Conservation (phyloP, 2,797 vertebrate genomes). For the Vireo griseus region DNA sequence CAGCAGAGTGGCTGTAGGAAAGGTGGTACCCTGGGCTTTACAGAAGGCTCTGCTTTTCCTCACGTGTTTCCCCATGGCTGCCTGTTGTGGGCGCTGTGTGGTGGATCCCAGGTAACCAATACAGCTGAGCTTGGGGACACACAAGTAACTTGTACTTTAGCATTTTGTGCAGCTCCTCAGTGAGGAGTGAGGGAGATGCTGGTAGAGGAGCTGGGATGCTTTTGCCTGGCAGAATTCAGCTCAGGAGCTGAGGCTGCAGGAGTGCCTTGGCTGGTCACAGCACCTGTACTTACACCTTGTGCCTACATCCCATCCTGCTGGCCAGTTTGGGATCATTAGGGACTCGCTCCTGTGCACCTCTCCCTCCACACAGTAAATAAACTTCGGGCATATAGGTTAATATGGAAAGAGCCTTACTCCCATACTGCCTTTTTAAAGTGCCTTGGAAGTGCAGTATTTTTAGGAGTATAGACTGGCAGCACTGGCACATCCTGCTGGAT, state of each 20-base stretch:
- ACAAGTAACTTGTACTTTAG: not conserved
- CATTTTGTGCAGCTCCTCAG: not conserved
- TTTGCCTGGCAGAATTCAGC: not conserved
- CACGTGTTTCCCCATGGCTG: rapidly evolving
- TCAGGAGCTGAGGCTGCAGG: not conserved
- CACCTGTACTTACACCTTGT: not conserved
- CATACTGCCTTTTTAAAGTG: not conserved
- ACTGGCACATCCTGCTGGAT: not conserved
- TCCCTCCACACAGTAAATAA: not conserved
- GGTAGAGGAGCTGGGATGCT: not conserved
- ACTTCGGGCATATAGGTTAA: not conserved
- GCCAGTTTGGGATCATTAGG: not conserved
- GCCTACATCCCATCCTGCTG: not conserved
- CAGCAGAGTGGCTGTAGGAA: not conserved
- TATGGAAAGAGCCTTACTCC: not conserved
- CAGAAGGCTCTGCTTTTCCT: not conserved
- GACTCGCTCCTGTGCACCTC: not conserved
- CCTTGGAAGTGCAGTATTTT: not conserved
- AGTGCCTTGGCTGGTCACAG: not conserved
- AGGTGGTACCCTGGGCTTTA: not conserved
- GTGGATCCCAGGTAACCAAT: not conserved
- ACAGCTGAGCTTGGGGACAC: rapidly evolving
- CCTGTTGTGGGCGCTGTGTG: not conserved
- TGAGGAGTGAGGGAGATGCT: not conserved
- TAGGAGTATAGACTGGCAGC: not conserved